Evolutionary conservation across 2,113 vertebrate species (phyloP).

Genomic region (Syrmaticus mikado): DNA sequence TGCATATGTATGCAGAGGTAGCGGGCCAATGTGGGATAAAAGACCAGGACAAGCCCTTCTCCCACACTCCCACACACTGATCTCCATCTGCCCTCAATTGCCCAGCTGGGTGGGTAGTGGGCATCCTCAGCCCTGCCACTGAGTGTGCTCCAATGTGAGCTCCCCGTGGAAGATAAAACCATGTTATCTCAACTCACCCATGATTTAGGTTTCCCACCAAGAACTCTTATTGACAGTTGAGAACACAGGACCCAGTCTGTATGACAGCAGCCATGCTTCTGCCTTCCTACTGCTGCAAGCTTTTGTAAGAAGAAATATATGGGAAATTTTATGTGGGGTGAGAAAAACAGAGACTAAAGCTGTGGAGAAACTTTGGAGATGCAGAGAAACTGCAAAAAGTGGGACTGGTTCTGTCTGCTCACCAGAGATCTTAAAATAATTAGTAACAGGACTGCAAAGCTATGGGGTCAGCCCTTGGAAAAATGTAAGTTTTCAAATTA

Average conservation of each 20-base stretch:
- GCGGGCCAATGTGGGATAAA: neutral
- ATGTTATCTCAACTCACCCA: neutral
- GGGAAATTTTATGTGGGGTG: neutral
- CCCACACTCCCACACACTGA: neutral
- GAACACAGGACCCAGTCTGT: rapidly evolving
- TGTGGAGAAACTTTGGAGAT: neutral
- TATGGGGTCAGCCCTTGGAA: neutral
- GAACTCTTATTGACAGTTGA: neutral
- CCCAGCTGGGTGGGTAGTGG: rapidly evolving
- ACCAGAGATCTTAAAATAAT: neutral
- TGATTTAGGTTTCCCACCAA: neutral
- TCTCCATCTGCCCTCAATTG: neutral
- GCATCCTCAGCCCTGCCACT: neutral
- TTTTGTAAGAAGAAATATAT: rapidly evolving
- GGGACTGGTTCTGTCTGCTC: neutral
- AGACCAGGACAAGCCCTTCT: neutral
- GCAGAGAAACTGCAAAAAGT: neutral
- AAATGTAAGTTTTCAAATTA: neutral
- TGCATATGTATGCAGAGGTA: neutral
- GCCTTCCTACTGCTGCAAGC: neutral
- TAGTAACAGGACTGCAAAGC: neutral
- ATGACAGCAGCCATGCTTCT: neutral
- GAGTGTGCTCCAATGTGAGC: neutral
- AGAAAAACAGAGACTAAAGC: neutral
- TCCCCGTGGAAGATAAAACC: neutral